Evolutionary conservation across 1,140 invertebrate genomes (phyloP), one percentile per base, ranked within the genome.

Genomic region (Rhagoletis zephyria): DNA sequence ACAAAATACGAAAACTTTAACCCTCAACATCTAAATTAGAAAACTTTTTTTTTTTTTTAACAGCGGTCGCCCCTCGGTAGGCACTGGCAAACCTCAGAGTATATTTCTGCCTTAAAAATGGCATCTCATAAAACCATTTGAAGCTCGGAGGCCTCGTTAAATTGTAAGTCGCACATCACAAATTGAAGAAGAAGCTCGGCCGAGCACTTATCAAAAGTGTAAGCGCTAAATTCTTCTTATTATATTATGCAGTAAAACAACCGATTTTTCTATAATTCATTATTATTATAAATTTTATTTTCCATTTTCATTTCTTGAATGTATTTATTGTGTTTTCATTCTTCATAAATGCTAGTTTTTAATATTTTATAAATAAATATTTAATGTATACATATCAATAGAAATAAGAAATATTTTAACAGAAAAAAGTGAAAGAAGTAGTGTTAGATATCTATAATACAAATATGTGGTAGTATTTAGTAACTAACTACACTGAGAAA

Each of bases 331-430:
- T 81, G 48, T 30, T 81, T 56, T 81, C n/a, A 59, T 45, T 63
- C 30, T 12, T n/a, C 60, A 16, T 85, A 85, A 61, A 48, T 63
- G 42, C 14, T 87, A 70, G 4, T 9, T 87, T 63, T 30, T 87
- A 87, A n/a, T 67, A 30, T 81, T 85, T 77, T 86, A 14, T 51
- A 61, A 48, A 81, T 74, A 67, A 85, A 67, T 88, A 64, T 87
- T 63, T 87, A 40, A 30, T 9, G 19, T 45, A 85, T 85, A 81
- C 87, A 88, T 74, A 65, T 48, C 67, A 67, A 60, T 85, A 85
- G 19, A 30, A 85, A 40, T 48, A 2, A 48, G 51, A 45, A 85
- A 85, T 45, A 48, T 87, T 56, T 67, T 48, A 87, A 87, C 9
- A 81, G 74, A 56, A 56, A 81, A 77, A 30, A 1, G 51, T 30